phyloP scores from a whole-genome alignment of 2,113 vertebrate genomes.

The Megaptera novaeangliae region DNA sequence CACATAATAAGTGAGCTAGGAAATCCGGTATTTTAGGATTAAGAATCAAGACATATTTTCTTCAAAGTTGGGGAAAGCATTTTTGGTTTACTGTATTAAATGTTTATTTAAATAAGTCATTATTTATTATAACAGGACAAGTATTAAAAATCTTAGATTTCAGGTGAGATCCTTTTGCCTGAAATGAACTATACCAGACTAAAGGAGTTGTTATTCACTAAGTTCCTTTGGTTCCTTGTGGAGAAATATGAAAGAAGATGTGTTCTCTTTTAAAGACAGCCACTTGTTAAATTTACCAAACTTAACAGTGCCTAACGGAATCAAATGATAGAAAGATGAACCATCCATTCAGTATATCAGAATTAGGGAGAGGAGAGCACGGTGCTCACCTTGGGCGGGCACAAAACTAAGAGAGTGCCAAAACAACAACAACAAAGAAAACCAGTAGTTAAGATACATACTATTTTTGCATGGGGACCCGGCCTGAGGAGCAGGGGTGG shows the following conservation, averaged over 20 bases:
- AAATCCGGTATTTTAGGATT: not conserved
- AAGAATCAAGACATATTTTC: not conserved
- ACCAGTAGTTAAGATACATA: not conserved
- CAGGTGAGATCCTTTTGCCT: not conserved
- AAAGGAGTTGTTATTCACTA: not conserved
- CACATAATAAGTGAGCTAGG: not conserved
- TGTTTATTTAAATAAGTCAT: not conserved
- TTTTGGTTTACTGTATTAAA: not conserved
- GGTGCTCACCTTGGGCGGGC: not conserved
- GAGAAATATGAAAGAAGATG: not conserved
- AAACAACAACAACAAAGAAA: not conserved
- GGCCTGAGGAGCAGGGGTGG: too few relatives aligned
- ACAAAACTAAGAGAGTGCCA: not conserved
- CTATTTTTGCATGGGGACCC: not conserved
- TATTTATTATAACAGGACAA: not conserved
- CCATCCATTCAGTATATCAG: not conserved
- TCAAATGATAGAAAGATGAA: not conserved
- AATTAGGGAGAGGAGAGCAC: not conserved
- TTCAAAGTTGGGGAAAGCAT: not conserved
- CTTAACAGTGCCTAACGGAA: not conserved
- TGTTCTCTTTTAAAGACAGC: not conserved
- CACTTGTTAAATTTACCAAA: not conserved
- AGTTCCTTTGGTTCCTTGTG: not conserved
- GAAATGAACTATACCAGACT: not conserved
- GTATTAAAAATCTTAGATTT: not conserved